These are phyloP conservation scores for Rhombomys opimus DNA, from an alignment of 2,113 vertebrate species.

Conservation along the genomic window DNA sequence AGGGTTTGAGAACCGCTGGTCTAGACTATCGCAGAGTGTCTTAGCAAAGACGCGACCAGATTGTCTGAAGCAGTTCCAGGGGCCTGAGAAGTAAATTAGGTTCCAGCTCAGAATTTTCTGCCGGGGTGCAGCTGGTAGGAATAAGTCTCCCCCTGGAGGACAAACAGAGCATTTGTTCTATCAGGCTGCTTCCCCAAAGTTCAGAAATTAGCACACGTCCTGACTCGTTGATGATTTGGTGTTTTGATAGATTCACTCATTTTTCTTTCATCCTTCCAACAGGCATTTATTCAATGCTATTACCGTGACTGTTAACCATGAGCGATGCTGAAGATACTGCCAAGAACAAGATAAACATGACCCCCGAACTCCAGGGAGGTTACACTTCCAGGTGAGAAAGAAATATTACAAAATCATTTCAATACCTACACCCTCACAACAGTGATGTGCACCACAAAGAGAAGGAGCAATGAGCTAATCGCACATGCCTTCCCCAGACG, in stretches of 20 bases:
- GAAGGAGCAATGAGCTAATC: not conserved
- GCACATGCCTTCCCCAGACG: not conserved
- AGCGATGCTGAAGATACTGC: not conserved
- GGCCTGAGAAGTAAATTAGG: not conserved
- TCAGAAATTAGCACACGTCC: not conserved
- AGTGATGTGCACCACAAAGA: not conserved
- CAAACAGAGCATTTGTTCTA: constrained; percentile 30
- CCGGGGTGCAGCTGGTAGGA: not conserved
- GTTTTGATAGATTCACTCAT: not conserved
- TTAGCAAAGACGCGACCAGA: not conserved
- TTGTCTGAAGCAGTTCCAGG: constrained; percentile 29
- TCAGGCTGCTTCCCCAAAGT: constrained; percentile 17
- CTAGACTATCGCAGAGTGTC: not conserved
- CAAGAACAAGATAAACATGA: not conserved
- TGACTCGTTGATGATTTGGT: not conserved
- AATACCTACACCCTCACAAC: not conserved
- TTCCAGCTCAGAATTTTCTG: not conserved
- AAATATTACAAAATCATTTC: not conserved
- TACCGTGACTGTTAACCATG: not conserved
- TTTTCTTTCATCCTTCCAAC: not conserved
- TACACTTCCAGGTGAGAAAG: constrained; percentile 38
- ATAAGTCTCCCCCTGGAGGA: constrained; percentile 63
- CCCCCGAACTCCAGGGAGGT: not conserved
- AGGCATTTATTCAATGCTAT: constrained; percentile 13
- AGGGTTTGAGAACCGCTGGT: not conserved